Evolutionary conservation across 2,113 vertebrate genomes (phyloP).

Genomic region (Micronycteris hirsuta): DNA sequence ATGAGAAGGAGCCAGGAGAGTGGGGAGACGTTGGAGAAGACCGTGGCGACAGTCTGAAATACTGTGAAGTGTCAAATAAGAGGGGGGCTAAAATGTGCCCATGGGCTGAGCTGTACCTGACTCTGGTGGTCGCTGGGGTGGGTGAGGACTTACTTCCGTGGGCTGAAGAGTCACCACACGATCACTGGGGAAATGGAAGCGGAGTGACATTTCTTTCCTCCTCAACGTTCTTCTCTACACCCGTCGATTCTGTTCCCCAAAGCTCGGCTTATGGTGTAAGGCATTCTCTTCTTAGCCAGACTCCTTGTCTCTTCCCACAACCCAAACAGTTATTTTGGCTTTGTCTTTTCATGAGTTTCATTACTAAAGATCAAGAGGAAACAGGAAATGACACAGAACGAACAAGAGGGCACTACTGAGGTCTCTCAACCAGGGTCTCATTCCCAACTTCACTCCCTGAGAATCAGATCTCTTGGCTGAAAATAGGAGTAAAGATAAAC

Average conservation of each 20-base stretch:
- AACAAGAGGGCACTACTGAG: fast-evolving
- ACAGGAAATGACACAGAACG: background rate
- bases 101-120: fast-evolving
- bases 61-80: background rate
- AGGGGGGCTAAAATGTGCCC: too few relatives aligned
- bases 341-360: background rate
- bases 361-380: background rate
- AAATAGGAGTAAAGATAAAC: background rate
- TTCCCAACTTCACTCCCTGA: background rate
- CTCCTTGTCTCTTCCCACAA: background rate
- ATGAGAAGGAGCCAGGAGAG: background rate
- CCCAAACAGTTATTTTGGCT: background rate
- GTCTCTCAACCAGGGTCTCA: background rate
- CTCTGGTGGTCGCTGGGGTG: too few relatives aligned
- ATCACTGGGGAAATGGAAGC: too few relatives aligned
- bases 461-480: background rate
- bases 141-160: background rate
- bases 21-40: too few relatives aligned
- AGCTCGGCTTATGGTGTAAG: background rate
- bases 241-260: fast-evolving
- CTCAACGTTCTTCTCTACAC: background rate
- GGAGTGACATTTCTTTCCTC: background rate
- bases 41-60: background rate
- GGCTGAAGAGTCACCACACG: background rate
- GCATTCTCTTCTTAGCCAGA: background rate